Evolutionary conservation across 2,113 vertebrate genomes (phyloP).

Genomic region (Callithrix jacchus): DNA sequence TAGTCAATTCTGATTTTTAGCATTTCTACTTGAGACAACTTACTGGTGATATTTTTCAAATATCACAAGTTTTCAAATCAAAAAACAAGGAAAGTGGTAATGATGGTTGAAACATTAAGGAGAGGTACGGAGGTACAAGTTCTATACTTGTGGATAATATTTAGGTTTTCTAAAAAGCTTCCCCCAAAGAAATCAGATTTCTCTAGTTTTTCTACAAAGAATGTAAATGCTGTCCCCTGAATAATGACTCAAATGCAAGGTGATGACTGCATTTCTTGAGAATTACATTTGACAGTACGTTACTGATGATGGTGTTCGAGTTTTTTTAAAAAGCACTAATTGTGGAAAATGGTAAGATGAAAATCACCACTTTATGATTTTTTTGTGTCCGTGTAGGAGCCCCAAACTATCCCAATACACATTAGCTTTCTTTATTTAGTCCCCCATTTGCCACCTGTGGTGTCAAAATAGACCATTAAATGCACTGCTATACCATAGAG

Average conservation of each 20-base stretch:
- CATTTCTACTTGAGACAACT: not conserved
- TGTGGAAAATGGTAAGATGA: constrained; percentile 4
- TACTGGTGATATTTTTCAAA: not conserved
- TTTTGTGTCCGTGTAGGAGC: not conserved
- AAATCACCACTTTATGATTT: not conserved
- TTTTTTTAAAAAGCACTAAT: not conserved
- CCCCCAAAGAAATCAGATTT: not conserved
- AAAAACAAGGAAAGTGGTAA: not conserved
- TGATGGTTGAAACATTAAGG: not conserved
- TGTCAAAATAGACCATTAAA: constrained; percentile 59
- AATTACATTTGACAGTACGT: not conserved
- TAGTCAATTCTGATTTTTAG: not conserved
- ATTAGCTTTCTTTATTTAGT: constrained; percentile 18
- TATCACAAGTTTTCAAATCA: no score
- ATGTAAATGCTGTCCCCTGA: not conserved
- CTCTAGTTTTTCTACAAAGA: not conserved
- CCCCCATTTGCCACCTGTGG: not conserved
- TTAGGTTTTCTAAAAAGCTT: not conserved
- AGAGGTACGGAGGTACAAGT: not conserved
- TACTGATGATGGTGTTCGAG: not conserved
- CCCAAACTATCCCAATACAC: not conserved
- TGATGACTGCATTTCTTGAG: constrained; percentile 22
- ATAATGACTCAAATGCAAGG: not conserved
- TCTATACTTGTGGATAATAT: not conserved
- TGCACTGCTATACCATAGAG: not conserved